These are phyloP conservation scores for Bombus superbus DNA, from an alignment of 1,140 invertebrate species.

Conservation along the genomic window DNA sequence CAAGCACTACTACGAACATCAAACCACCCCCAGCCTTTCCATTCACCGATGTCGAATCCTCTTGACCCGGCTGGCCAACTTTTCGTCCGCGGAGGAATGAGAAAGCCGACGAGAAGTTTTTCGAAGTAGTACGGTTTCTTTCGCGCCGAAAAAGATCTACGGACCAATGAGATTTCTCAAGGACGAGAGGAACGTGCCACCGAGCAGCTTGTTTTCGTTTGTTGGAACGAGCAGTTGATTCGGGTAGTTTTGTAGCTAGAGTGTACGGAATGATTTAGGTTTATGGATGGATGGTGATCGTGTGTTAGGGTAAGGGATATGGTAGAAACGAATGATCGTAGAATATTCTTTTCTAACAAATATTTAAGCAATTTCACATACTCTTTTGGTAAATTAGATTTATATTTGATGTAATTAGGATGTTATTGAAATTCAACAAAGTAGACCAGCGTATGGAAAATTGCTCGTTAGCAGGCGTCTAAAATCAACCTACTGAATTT, in stretches of 20 bases:
- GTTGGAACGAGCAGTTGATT: background rate
- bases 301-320: background rate
- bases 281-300: background rate
- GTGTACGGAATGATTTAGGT: background rate
- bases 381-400: background rate
- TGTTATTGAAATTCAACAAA: background rate
- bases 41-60: slow-evolving; percentile 62
- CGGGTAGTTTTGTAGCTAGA: background rate
- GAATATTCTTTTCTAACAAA: background rate
- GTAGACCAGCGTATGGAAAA: background rate
- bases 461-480: background rate
- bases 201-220: background rate
- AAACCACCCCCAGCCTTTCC: slow-evolving; percentile 15
- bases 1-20: slow-evolving; percentile 44
- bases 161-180: slow-evolving; percentile 45
- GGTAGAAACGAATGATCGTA: no score
- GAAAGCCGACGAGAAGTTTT: slow-evolving; percentile 48
- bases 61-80: slow-evolving; percentile 67
- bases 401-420: background rate
- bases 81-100: slow-evolving; percentile 26
- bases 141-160: slow-evolving; percentile 30
- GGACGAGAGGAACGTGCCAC: background rate
- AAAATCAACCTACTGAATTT: background rate
- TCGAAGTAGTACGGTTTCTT: slow-evolving; percentile 34
- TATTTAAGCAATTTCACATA: no score